Base-by-base conservation (phyloP, 2,888 invertebrate species). In the Limnephilus auricula region DNA sequence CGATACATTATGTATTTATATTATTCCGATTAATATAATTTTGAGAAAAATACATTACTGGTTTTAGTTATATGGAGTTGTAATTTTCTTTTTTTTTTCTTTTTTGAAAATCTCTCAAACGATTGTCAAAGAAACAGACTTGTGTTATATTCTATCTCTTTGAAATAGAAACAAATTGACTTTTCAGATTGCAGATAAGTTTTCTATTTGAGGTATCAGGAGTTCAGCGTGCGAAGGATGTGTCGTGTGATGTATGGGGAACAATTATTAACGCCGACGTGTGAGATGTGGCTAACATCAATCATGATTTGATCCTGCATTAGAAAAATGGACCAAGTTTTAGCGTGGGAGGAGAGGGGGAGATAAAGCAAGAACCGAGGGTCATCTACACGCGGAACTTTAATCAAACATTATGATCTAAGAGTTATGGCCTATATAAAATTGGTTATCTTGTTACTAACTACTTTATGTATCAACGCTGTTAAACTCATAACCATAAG, bases 251-350 rank as follows among this genome's bases (percentile, higher is more conserved):
- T 65, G 65, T 65, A n/a, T 65, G 65, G 25, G 25, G 65, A 65
- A 65, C 65, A 65, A 65, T 65, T 65, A 65, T 65, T 25, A 65
- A 25, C 65, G 5, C 65, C 25, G 65, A 65, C 65, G 25, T 9
- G 65, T 25, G 65, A 65, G 65, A 65, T 65, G n/a, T 65, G 65
- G 65, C 6, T 25, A n/a, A 25, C 65, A 65, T 65, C 65, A 65
- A 65, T 65, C 65, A 65, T 65, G 65, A 65, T 65, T 65, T 65
- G 65, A n/a, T 65, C 65, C 65, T 65, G 65, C 65, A 65, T 65
- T 65, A n/a, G 65, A 65, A 9, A 65, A 65, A 65, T 65, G 65
- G 25, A 65, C 65, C 65, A 65, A 65, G 65, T 65, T 65, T 65
- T 65, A 25, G 65, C 65, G 65, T n/a, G n/a, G 25, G 65, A 65